Percentiles rank a stretch among this genome's conserved stretches.
Evolutionary conservation across 2,797 vertebrate species (phyloP).

Genomic region (Craterocephalus amniculus): DNA sequence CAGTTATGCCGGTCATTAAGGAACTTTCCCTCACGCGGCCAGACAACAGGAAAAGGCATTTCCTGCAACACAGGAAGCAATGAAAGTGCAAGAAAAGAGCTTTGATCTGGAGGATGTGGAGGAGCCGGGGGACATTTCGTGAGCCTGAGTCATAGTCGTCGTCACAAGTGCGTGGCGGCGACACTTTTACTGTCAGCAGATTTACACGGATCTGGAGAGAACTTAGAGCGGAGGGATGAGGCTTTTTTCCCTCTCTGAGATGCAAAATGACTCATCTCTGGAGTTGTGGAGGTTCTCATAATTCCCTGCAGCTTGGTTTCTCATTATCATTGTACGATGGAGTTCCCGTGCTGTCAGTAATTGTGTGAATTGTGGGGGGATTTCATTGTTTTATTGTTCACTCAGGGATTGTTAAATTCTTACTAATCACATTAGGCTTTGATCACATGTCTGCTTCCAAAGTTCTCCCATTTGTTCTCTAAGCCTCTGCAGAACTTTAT

Average conservation of each 20-base stretch:
- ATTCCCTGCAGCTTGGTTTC: slow-evolving; percentile 58
- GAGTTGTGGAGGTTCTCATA: slow-evolving; percentile 59
- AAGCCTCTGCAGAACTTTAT: slow-evolving; percentile 59
- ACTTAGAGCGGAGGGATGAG: slow-evolving; percentile 28
- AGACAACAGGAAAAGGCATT: slow-evolving; percentile 77
- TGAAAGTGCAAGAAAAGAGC: slow-evolving; percentile 65
- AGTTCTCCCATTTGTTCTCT: slow-evolving; percentile 69
- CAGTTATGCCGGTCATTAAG: slow-evolving; percentile 70
- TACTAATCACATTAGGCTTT: slow-evolving; percentile 74
- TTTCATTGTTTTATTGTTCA: slow-evolving; percentile 60
- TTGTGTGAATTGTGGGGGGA: slow-evolving; percentile 34
- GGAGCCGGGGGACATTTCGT: slow-evolving; percentile 58
- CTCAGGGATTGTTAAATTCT: slow-evolving; percentile 65
- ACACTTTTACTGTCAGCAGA: slow-evolving; percentile 71
- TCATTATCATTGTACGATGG: slow-evolving; percentile 61
- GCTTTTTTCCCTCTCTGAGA: slow-evolving; percentile 41
- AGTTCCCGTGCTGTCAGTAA: slow-evolving; percentile 40
- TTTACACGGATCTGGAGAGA: slow-evolving; percentile 53
- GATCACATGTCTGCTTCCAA: slow-evolving; percentile 71
- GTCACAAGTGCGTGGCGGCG: slow-evolving; percentile 56
- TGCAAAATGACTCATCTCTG: slow-evolving; percentile 70
- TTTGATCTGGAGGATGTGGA: slow-evolving; percentile 76
- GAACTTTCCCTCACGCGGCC: slow-evolving; percentile 54
- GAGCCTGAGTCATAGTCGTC: slow-evolving; percentile 68
- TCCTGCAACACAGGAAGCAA: slow-evolving; percentile 77